Conservation (phyloP, 2,113 vertebrate species). For the Dromiciops gliroides region DNA sequence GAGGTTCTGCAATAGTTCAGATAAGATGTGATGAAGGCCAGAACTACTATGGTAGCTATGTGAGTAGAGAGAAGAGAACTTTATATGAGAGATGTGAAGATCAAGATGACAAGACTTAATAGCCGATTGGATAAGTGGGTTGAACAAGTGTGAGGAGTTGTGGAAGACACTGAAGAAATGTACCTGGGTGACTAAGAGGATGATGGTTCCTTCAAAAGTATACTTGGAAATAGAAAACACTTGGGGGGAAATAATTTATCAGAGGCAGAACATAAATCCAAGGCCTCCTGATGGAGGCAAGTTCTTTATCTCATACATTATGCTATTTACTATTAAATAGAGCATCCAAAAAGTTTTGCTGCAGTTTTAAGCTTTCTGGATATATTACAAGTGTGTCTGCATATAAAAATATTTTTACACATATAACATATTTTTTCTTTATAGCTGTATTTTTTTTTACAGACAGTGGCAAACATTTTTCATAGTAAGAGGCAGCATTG, state of each 20-base stretch:
- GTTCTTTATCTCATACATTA: no score
- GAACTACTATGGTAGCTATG: background rate
- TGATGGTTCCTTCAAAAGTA: background rate
- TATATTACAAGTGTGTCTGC: background rate
- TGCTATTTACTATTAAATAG: background rate
- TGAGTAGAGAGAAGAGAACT: background rate
- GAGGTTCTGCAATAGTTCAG: background rate
- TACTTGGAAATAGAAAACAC: background rate
- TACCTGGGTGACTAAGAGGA: background rate
- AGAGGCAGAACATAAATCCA: background rate
- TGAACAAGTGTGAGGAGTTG: background rate
- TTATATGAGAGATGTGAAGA: background rate
- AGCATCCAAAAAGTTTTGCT: background rate
- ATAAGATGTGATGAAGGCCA: background rate
- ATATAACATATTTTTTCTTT: background rate
- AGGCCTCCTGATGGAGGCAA: no score
- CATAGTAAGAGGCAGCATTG: background rate
- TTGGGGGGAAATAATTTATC: background rate
- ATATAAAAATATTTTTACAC: background rate
- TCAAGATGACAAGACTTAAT: background rate
- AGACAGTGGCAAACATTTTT: background rate
- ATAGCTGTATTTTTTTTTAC: background rate
- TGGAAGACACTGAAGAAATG: background rate
- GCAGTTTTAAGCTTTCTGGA: background rate
- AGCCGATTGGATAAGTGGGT: background rate